Conservation (phyloP, 1,140 invertebrate genomes). For the Aphelenchoides fujianensis region DNA sequence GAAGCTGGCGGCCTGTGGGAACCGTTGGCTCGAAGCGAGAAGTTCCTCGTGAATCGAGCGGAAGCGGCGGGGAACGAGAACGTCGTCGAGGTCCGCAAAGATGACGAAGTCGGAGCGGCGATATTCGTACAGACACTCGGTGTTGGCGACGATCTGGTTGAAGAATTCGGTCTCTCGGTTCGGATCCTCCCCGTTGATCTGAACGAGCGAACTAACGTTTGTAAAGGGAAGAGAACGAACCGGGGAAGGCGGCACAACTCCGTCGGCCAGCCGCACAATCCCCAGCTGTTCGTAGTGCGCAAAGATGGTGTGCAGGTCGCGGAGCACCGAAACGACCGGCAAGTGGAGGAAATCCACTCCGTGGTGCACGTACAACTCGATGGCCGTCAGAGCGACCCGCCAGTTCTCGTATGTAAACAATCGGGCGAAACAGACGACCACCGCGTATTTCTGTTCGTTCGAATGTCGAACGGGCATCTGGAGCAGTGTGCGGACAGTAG, state of each 20-base stretch:
- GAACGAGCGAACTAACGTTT: too few species aligned
- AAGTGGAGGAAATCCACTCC: constrained; percentile 9
- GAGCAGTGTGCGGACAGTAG: neutral
- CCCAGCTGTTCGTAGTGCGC: neutral
- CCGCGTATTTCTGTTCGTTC: neutral
- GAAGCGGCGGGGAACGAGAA: constrained; percentile 6
- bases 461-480: neutral
- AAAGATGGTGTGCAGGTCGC: neutral
- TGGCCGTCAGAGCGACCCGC: neutral
- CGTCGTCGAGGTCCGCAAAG: constrained; percentile 20
- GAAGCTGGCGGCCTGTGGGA: neutral
- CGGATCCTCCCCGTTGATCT: neutral
- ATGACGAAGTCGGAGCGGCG: constrained; percentile 12
- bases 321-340: constrained; percentile 2
- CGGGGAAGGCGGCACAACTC: constrained; percentile 8
- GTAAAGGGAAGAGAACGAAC: too few species aligned
- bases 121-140: constrained; percentile 16
- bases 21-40: neutral
- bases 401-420: constrained; percentile 18
- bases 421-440: constrained; percentile 15
- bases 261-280: neutral
- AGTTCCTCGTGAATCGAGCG: neutral
- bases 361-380: constrained; percentile 8
- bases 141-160: constrained; percentile 6
- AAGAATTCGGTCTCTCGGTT: constrained; percentile 13